Conservation (phyloP, 2,888 invertebrate species). For the Hypomecis atomaria region DNA sequence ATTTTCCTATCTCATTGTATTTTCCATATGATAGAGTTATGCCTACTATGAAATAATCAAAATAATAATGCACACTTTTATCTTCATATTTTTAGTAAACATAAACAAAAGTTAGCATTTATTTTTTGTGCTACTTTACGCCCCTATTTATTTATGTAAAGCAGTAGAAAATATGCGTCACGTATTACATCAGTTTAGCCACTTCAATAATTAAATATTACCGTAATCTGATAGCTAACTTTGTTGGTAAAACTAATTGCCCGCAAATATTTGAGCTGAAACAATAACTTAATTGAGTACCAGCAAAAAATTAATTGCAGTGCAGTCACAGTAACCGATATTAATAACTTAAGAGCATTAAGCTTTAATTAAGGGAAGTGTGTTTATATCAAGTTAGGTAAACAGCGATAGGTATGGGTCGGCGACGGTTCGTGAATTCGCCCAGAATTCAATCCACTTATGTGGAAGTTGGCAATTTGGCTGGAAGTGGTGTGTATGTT, state of each 20-base stretch:
- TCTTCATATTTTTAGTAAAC: too few relatives aligned
- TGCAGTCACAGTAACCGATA: constrained; percentile 17
- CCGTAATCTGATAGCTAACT: not conserved
- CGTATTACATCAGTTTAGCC: too few relatives aligned
- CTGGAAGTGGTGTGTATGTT: constrained; percentile 63
- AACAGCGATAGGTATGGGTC: constrained; percentile 45
- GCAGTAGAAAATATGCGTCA: too few relatives aligned
- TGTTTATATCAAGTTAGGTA: constrained; percentile 41
- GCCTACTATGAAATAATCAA: too few relatives aligned
- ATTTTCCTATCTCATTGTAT: too few relatives aligned
- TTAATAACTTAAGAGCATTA: constrained; percentile 34
- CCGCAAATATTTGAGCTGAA: constrained; percentile 5
- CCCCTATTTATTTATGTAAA: too few relatives aligned
- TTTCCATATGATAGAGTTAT: too few relatives aligned
- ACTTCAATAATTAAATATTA: not conserved
- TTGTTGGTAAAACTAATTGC: not conserved
- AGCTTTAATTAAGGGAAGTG: constrained; percentile 42
- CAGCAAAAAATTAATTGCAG: constrained; percentile 15
- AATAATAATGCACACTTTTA: too few relatives aligned
- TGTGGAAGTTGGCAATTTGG: constrained; percentile 68
- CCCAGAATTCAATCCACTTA: constrained; percentile 72
- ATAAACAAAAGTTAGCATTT: too few relatives aligned
- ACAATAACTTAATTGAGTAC: not conserved
- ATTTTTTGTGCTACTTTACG: too few relatives aligned
- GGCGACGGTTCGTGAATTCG: constrained; percentile 52